Evolutionary conservation across 2,113 vertebrate genomes (phyloP).

Genomic region (Onychostruthus taczanowskii): DNA sequence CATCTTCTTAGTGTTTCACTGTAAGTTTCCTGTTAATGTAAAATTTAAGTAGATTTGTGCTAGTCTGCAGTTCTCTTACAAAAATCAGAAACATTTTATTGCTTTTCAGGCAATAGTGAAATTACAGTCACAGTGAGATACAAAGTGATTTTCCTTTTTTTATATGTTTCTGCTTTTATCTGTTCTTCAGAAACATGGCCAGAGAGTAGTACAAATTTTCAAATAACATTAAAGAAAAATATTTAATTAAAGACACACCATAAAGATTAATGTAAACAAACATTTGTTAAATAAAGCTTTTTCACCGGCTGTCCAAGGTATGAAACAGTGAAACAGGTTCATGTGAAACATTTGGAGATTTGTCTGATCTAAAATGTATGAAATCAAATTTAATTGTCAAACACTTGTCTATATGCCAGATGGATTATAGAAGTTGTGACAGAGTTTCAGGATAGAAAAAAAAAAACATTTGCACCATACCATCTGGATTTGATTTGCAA

Average conservation of each 20-base stretch:
- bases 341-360: neutral
- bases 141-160: constrained; percentile 7
- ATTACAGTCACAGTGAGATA: neutral
- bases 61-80: neutral
- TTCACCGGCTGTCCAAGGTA: neutral
- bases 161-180: neutral
- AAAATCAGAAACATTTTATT: neutral
- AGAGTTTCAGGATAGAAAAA: neutral
- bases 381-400: neutral
- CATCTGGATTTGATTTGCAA: constrained; percentile 2
- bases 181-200: neutral
- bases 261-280: neutral
- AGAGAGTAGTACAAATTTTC: neutral
- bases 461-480: neutral
- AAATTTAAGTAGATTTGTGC: neutral
- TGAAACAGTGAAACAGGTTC: neutral
- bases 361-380: neutral
- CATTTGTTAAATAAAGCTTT: neutral
- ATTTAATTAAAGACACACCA: neutral
- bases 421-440: neutral
- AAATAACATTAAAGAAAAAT: neutral
- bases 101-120: neutral
- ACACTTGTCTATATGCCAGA: neutral
- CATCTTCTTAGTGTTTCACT: neutral
- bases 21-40: fast-evolving